A percentile compares a stretch with the other conserved stretches of the same genome.
These are phyloP conservation scores for Hirtodrosophila alboralis DNA, from an alignment of 2,888 invertebrate species.

Conservation along the genomic window DNA sequence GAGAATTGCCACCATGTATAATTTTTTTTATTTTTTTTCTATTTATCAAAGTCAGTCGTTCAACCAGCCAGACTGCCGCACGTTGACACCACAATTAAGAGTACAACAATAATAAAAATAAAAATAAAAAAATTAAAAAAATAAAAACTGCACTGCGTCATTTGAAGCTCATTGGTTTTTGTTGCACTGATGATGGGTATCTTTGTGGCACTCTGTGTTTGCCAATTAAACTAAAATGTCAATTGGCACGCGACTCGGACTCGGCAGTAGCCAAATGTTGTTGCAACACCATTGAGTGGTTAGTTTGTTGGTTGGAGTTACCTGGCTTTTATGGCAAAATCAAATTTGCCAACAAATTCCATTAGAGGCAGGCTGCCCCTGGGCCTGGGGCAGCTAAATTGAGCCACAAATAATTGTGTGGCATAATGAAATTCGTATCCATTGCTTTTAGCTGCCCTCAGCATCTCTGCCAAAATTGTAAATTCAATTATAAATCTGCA, in stretches of 20 bases:
- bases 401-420: slow-evolving; percentile 47
- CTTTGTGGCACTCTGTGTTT: slow-evolving; percentile 9
- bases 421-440: slow-evolving; percentile 51
- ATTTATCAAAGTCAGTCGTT: slow-evolving; percentile 37
- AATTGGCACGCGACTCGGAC: slow-evolving; percentile 59
- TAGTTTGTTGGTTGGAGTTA: slow-evolving; percentile 11
- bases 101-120: too few species aligned
- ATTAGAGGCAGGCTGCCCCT: slow-evolving; percentile 47
- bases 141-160: slow-evolving; percentile 69
- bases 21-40: too few species aligned
- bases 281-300: background rate
- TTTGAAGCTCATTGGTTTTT: slow-evolving; percentile 32
- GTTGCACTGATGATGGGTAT: slow-evolving; percentile 26
- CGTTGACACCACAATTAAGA: slow-evolving; percentile 57
- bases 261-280: background rate
- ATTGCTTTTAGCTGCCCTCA: slow-evolving; percentile 34
- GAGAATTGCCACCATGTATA: slow-evolving; percentile 1
- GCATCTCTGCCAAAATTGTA: slow-evolving; percentile 40
- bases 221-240: slow-evolving; percentile 72
- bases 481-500: slow-evolving; percentile 72
- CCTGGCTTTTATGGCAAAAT: slow-evolving; percentile 49
- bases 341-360: slow-evolving; percentile 61
- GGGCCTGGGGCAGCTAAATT: too few species aligned
- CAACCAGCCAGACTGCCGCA: slow-evolving; percentile 32
- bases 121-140: too few species aligned